Base-by-base conservation (phyloP, 2,113 vertebrate species). In the Chaetorhynchus papuensis region DNA sequence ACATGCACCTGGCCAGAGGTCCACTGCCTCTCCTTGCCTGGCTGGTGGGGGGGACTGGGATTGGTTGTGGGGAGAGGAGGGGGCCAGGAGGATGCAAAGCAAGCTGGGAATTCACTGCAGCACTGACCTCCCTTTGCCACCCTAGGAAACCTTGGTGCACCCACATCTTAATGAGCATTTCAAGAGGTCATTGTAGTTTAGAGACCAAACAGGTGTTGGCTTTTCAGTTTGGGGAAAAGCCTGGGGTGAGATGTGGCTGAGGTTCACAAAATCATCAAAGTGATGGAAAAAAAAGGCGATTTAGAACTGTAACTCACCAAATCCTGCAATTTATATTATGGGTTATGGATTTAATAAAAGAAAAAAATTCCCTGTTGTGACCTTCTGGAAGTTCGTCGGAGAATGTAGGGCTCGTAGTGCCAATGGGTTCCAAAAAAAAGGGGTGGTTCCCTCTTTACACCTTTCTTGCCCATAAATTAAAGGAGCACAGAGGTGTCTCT, bases 1-100 rank as follows among this genome's bases (percentile, higher is more conserved):
- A 1, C 16, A 7, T 7, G 20, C 0, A 0, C 27, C 31, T 61
- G 53, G 71, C 59, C 27, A 27, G 60, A 35, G n/a, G 16, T 54
- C 27, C 24, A 5, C 13, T 49, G 56, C 68, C 24, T 18, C 14
- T 18, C 17, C 37, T 83, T 64, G 56, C 39, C 31, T 65, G 61
- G 15, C n/a, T 84, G 69, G 9, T 47, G 28, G 59, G 9, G 45
- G 30, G 20, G 6, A 53, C 26, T 1, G 3, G 30, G 21, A 28
- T 53, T 54, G 60, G 31, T 54, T 60, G 30, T 16, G 41, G 15
- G 8, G 26, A 66, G 45, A 33, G 15, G 41, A 66, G 13, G 1
- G 13, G 24, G 11, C 21, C 68, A 59, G 39, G 53, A 81, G 59
- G 17, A n/a, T 68, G 47, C 42, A 86, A 21, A 68, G 26, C 53